Conservation (phyloP, 2,888 invertebrate genomes). For the Eristalinus aeneus region DNA sequence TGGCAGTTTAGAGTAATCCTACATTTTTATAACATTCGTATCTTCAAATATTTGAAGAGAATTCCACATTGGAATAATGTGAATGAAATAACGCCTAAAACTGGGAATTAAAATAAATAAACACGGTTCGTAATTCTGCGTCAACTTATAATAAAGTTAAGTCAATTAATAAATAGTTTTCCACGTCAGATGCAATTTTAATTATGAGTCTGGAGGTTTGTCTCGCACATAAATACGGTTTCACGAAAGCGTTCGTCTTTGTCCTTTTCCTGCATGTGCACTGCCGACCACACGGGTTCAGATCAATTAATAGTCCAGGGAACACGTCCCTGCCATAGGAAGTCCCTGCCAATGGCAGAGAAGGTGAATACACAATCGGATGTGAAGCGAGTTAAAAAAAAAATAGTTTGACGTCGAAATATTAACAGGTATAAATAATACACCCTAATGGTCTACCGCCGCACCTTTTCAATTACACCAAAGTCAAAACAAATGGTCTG, state of each 20-base stretch:
- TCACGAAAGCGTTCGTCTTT: conserved; percentile 54
- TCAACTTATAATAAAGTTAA: conserved; percentile 40
- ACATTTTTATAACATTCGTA: no score
- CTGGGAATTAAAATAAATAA: no score
- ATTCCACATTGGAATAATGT: no score
- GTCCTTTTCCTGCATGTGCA: conserved; percentile 3
- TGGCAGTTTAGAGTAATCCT: no score
- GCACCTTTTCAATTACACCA: conserved; percentile 68
- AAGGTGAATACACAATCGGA: neutral
- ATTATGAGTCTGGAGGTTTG: conserved; percentile 38
- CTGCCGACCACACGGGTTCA: conserved; percentile 49
- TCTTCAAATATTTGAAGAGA: no score
- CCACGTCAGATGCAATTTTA: conserved; percentile 62
- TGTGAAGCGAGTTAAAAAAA: neutral
- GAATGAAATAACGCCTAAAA: no score
- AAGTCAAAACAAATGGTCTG: conserved; percentile 66
- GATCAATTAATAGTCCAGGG: conserved; percentile 63
- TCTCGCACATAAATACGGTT: conserved; percentile 16
- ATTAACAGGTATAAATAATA: conserved; percentile 68
- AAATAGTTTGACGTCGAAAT: conserved; percentile 43
- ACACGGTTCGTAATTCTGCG: neutral
- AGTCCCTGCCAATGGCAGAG: conserved; percentile 36
- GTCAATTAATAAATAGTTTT: conserved; percentile 56
- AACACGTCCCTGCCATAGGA: conserved; percentile 45
- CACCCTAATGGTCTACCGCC: conserved; percentile 65